A percentile compares a stretch with the other conserved stretches of the same genome.
Conservation (phyloP, 2,888 invertebrate species). For the Dendrolimus pini region DNA sequence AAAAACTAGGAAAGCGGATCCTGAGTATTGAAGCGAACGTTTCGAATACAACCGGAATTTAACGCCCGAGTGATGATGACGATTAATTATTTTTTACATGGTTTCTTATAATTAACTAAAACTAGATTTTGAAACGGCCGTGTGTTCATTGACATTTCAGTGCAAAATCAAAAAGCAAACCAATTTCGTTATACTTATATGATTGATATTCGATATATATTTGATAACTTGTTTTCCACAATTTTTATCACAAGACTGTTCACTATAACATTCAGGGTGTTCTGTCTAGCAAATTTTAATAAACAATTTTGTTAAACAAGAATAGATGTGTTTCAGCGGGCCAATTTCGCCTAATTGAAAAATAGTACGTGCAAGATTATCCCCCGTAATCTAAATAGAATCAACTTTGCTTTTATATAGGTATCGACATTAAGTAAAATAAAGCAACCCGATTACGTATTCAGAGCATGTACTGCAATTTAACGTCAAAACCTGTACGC, state of each 20-base stretch:
- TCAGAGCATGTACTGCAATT: not conserved
- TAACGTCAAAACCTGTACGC: not conserved
- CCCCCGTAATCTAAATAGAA: conserved; percentile 1
- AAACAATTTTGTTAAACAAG: conserved; percentile 16
- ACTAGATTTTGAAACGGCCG: not conserved
- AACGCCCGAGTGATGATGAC: no score
- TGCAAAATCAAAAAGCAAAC: not conserved
- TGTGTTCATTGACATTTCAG: not conserved
- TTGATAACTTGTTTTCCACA: not conserved
- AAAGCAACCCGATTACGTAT: not conserved
- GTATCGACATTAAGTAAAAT: not conserved
- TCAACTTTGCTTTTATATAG: not conserved
- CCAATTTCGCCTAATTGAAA: conserved; percentile 16
- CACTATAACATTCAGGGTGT: not conserved
- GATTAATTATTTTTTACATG: no score
- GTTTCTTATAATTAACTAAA: no score
- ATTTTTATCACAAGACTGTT: not conserved
- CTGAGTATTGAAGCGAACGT: no score
- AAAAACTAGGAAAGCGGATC: no score
- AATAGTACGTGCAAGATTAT: conserved; percentile 11
- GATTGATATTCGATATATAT: not conserved
- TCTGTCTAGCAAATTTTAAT: conserved; percentile 12
- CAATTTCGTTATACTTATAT: not conserved
- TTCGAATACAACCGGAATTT: no score
- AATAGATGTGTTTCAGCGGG: conserved; percentile 12